Conservation (phyloP, 2,797 vertebrate species). For the Sebastes paucispinis region DNA sequence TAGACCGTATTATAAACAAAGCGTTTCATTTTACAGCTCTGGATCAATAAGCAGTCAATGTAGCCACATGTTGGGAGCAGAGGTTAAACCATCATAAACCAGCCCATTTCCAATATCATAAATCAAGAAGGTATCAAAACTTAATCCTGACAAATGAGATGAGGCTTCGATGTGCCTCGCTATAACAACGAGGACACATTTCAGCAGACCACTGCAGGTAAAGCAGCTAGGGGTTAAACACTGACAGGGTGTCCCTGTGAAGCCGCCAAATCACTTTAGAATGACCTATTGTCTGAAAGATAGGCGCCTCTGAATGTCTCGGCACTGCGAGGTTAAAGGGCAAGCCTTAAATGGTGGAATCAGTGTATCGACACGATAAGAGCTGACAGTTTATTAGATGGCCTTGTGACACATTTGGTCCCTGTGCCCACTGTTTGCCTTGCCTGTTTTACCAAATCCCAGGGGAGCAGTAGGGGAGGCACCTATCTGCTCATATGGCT, state of each 20-base stretch:
- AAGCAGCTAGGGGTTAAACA: conserved; percentile 67
- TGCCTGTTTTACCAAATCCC: conserved; percentile 73
- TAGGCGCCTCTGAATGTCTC: conserved; percentile 66
- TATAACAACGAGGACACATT: conserved; percentile 53
- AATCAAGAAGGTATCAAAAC: conserved; percentile 70
- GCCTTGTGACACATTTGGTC: conserved; percentile 78
- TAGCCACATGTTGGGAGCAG: conserved; percentile 64
- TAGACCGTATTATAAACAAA: conserved; percentile 57
- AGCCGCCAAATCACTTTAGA: conserved; percentile 74
- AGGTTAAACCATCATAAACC: conserved; percentile 79
- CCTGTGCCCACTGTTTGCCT: conserved; percentile 75
- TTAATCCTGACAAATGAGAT: conserved; percentile 71
- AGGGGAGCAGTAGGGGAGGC: conserved; percentile 67
- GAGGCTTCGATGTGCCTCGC: conserved; percentile 28
- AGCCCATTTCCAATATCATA: conserved; percentile 73
- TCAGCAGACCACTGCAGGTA: conserved; percentile 49
- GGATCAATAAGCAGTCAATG: conserved; percentile 75
- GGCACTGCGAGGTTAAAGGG: conserved; percentile 80
- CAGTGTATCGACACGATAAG: conserved; percentile 87
- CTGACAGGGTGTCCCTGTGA: conserved; percentile 60
- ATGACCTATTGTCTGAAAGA: conserved; percentile 78
- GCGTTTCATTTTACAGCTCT: conserved; percentile 66
- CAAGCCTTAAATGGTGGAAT: conserved; percentile 82
- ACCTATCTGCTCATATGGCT: conserved; percentile 72
- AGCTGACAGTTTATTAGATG: conserved; percentile 87